A percentile compares a stretch with the other conserved stretches of the same genome.
Evolutionary conservation across 2,888 invertebrate genomes (phyloP).

Genomic region (Lordiphosa andalusiaca): DNA sequence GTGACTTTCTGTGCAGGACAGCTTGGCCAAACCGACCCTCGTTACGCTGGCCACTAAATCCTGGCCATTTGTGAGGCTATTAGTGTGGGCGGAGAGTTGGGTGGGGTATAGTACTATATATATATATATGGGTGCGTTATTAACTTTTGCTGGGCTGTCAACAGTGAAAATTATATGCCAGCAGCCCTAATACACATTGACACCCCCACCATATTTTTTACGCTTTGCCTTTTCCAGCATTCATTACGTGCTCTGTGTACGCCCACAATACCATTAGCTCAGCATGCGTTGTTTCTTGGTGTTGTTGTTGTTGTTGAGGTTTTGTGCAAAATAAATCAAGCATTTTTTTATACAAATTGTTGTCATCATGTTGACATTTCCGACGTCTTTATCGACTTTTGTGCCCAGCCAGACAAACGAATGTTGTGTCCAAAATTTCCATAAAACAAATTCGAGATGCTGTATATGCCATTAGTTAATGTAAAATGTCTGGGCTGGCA

Average conservation of each 20-base stretch:
- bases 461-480: constrained; percentile 21
- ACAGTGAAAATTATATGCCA: constrained; percentile 70
- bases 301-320: constrained; percentile 32
- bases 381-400: constrained; percentile 61
- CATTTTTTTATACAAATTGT: constrained; percentile 74
- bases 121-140: constrained; percentile 59
- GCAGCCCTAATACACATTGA: constrained; percentile 19
- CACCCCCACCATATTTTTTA: constrained; percentile 48
- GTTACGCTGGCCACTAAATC: constrained; percentile 53
- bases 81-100: constrained; percentile 40
- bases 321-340: constrained; percentile 64
- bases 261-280: constrained; percentile 50
- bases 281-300: constrained; percentile 39
- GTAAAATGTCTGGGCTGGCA: constrained; percentile 37
- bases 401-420: constrained; percentile 11
- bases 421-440: constrained; percentile 26
- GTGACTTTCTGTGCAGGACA: constrained; percentile 35
- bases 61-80: constrained; percentile 67
- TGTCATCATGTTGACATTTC: constrained; percentile 74
- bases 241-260: constrained; percentile 63
- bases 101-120: too few species aligned
- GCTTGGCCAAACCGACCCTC: constrained; percentile 20
- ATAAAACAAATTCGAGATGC: constrained; percentile 24
- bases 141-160: constrained; percentile 72
- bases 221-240: constrained; percentile 51